phyloP scores from a whole-genome alignment of 1,140 invertebrate genomes.

The Catajapyx aquilonaris region DNA sequence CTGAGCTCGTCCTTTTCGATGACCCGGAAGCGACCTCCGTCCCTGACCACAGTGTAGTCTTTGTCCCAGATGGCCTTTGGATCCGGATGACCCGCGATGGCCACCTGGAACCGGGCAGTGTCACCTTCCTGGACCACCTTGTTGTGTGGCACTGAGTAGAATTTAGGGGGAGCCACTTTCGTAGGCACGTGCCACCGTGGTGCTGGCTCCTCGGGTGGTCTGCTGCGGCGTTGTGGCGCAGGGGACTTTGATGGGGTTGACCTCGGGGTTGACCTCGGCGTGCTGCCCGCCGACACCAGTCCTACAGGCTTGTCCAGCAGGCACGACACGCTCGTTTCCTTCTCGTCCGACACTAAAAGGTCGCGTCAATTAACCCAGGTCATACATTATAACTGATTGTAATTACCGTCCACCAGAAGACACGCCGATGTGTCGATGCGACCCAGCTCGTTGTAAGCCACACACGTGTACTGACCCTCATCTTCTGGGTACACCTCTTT shows the following conservation, averaged over 20 bases:
- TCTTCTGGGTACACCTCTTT: slow-evolving; percentile 61
- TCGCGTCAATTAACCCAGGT: too few species aligned
- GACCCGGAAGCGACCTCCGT: slow-evolving; percentile 38
- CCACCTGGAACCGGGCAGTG: slow-evolving; percentile 53
- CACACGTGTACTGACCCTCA: slow-evolving; percentile 71
- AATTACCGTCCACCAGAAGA: slow-evolving; percentile 54
- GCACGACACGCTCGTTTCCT: slow-evolving; percentile 45
- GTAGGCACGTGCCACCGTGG: slow-evolving; percentile 4
- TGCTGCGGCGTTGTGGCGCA: slow-evolving; percentile 12
- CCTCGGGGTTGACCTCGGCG: slow-evolving; percentile 46
- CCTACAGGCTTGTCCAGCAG: slow-evolving; percentile 39
- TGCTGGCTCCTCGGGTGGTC: neutral
- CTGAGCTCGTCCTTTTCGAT: slow-evolving; percentile 52
- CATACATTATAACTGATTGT: neutral
- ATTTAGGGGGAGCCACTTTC: slow-evolving; percentile 41
- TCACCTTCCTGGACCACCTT: slow-evolving; percentile 62
- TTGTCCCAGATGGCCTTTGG: slow-evolving; percentile 66
- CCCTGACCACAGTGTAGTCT: slow-evolving; percentile 33
- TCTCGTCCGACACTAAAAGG: slow-evolving; percentile 51
- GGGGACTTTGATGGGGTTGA: slow-evolving; percentile 44
- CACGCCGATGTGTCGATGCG: slow-evolving; percentile 55
- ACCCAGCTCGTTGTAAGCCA: slow-evolving; percentile 57
- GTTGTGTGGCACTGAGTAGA: slow-evolving; percentile 71
- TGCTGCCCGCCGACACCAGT: slow-evolving; percentile 39
- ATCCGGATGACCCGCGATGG: slow-evolving; percentile 47